Percentiles rank a stretch among this genome's conserved stretches.
Conservation (phyloP, 37 sponge, comb jelly and placozoan species). For the Chondrosia reniformis region DNA sequence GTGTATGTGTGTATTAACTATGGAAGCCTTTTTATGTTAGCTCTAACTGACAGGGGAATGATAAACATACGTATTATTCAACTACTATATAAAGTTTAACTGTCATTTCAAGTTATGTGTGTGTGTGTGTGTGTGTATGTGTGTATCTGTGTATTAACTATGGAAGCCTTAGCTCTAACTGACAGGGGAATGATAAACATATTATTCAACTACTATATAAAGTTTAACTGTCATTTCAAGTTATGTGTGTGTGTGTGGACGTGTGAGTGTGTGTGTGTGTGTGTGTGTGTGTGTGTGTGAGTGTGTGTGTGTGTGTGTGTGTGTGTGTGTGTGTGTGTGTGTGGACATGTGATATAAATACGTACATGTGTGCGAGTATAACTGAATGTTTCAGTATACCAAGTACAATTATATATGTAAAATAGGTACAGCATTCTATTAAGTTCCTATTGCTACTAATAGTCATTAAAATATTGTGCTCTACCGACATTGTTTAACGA, state of each 20-base stretch:
- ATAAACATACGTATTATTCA: too few relatives aligned
- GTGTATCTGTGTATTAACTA: neutral
- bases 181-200: too few relatives aligned
- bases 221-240: neutral
- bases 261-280: constrained; percentile 21
- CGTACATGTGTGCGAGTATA: neutral
- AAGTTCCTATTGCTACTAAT: too few relatives aligned
- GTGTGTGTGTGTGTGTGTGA: constrained; percentile 26
- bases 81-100: neutral
- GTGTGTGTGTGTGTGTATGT: constrained; percentile 7
- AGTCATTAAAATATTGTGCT: too few relatives aligned
- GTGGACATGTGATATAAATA: neutral
- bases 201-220: neutral
- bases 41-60: too few relatives aligned
- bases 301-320: constrained; percentile 18
- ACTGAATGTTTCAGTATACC: neutral
- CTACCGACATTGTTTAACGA: too few relatives aligned
- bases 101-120: neutral
- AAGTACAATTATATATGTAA: too few relatives aligned
- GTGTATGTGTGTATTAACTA: neutral
- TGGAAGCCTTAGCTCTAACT: neutral
- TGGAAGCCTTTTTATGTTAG: neutral
- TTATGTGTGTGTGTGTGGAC: constrained; percentile 8
- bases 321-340: constrained; percentile 17
- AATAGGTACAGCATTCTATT: too few relatives aligned